phyloP scores from a whole-genome alignment of 2,888 invertebrate species.

The Hirtodrosophila confusa region DNA sequence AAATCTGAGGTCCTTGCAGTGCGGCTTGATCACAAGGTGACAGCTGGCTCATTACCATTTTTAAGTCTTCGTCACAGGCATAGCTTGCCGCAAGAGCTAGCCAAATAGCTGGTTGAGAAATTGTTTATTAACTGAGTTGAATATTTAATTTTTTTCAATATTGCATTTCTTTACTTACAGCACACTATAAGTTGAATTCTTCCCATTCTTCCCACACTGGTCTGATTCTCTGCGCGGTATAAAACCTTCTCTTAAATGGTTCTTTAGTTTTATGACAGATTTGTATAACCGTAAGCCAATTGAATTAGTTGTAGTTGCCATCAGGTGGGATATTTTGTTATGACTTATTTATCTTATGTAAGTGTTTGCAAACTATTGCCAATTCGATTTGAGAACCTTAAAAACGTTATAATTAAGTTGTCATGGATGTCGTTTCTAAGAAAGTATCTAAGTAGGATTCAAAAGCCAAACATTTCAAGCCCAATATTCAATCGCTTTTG shows the following conservation, averaged over 20 bases:
- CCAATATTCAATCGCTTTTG: no score
- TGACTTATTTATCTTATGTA: neutral
- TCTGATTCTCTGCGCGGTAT: neutral
- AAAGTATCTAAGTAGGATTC: no score
- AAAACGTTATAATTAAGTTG: no score
- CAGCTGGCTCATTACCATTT: no score
- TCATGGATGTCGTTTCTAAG: no score
- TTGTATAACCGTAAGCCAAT: neutral
- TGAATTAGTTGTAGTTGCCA: slow-evolving; percentile 10
- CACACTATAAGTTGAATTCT: neutral
- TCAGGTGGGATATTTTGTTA: neutral
- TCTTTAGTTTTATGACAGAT: slow-evolving; percentile 6
- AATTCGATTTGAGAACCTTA: neutral
- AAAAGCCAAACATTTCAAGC: no score
- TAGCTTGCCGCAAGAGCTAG: neutral
- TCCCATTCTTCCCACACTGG: slow-evolving; percentile 2
- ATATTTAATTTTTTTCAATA: neutral
- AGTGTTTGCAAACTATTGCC: neutral
- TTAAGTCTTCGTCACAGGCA: neutral
- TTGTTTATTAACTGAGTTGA: neutral
- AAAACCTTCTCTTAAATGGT: neutral
- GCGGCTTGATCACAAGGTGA: no score
- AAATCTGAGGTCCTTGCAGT: no score
- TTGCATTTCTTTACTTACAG: slow-evolving; percentile 11
- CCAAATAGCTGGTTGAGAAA: slow-evolving; percentile 9